phyloP scores from a whole-genome alignment of 2,888 invertebrate species.

The Alitta virens region DNA sequence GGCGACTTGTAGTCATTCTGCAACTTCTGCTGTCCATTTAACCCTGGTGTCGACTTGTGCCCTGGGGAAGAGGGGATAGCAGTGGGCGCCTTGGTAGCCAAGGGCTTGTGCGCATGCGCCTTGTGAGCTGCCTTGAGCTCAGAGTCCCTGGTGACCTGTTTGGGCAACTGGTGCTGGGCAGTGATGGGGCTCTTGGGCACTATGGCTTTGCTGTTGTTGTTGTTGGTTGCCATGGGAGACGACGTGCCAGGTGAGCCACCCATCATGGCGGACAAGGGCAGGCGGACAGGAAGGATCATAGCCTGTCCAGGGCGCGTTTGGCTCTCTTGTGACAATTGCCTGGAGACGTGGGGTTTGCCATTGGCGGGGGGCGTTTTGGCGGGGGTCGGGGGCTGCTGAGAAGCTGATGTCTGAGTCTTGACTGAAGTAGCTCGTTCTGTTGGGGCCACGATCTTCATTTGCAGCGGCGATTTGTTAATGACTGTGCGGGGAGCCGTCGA shows the following conservation, averaged over 20 bases:
- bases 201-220: no score
- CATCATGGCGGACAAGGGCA: conserved; percentile 5
- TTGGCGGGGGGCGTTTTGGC: background rate
- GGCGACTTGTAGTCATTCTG: no score
- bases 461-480: background rate
- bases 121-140: background rate
- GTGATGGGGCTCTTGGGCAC: background rate
- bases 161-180: conserved; percentile 6
- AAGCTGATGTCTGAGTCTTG: background rate
- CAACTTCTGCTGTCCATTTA: no score
- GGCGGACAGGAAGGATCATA: no score
- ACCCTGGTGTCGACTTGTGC: no score
- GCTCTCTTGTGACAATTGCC: background rate
- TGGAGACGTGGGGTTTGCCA: conserved; percentile 1
- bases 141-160: background rate
- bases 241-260: conserved; percentile 3
- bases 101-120: background rate
- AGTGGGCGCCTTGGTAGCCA: background rate
- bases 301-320: background rate
- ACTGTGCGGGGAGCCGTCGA: background rate
- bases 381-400: background rate
- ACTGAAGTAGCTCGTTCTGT: background rate
- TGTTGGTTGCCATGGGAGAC: background rate
- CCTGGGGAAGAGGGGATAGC: no score
- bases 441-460: background rate